Evolutionary conservation across 2,113 vertebrate species (phyloP).

Genomic region (Dendropsophus ebraccatus): DNA sequence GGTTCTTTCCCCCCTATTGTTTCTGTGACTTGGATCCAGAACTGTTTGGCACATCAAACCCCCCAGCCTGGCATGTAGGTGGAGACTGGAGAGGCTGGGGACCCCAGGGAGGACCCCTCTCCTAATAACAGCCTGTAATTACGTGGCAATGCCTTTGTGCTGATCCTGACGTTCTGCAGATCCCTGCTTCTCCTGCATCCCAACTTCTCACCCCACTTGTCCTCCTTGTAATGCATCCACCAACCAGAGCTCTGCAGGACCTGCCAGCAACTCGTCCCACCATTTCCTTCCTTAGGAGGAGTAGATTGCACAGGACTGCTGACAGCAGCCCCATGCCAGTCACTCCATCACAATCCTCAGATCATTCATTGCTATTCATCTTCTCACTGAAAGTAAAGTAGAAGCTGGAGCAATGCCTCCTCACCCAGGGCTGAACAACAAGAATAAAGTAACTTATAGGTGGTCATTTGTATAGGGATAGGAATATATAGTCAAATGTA

Average conservation of each 20-base stretch:
- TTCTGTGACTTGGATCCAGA: slow-evolving; percentile 67
- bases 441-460: too few relatives aligned
- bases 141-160: slow-evolving; percentile 83
- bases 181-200: slow-evolving; percentile 65
- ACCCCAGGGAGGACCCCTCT: slow-evolving; percentile 75
- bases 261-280: slow-evolving; percentile 64
- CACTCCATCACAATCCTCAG: too few relatives aligned
- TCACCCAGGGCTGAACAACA: too few relatives aligned
- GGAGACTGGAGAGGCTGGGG: slow-evolving; percentile 70
- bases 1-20: slow-evolving; percentile 54
- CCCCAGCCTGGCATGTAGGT: slow-evolving; percentile 73
- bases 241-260: slow-evolving; percentile 64
- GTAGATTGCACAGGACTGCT: slow-evolving; percentile 30
- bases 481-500: too few relatives aligned
- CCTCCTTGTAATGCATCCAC: slow-evolving; percentile 43
- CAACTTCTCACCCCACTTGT: slow-evolving; percentile 67
- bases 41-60: slow-evolving; percentile 79
- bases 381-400: too few relatives aligned
- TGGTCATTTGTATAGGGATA: too few relatives aligned
- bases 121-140: slow-evolving; percentile 83
- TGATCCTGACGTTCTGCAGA: slow-evolving; percentile 82
- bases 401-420: slow-evolving; percentile 54
- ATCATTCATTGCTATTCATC: too few relatives aligned
- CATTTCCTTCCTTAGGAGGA: slow-evolving; percentile 51
- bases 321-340: slow-evolving; percentile 57